Base-by-base conservation (phyloP, 2,888 invertebrate species). In the Vanessa cardui region DNA sequence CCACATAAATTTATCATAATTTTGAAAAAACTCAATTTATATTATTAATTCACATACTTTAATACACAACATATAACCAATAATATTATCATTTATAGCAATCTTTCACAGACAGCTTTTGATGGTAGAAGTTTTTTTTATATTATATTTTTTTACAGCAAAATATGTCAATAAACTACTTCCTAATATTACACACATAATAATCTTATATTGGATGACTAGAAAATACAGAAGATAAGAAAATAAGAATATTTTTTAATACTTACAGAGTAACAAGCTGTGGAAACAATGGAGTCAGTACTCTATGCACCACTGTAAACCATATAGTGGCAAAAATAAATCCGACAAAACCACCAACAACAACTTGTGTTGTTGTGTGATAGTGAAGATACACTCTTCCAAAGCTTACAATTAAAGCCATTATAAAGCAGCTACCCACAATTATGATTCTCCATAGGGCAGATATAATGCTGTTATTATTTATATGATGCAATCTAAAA, bases 311-410 rank as follows among this genome's bases (percentile, higher is more conserved):
- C 64, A 96, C 82, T 70, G 94, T 90, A 90, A 98, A 98, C 98
- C 98, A 98, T 72, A 95, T 74, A 64, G 95, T 94, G 72, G 97
- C 98, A 85, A 96, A 94, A 68, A 96, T 70, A 66, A 94, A 88
- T 60, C 98, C 98, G 69, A 97, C 91, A 44, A 96, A 71, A 39
- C 94, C 94, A 65, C 98, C 98, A 79, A 96, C 96, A 20, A 97
- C 78, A 68, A 98, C 97, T 92, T 98, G 98, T 49, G 94, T 90
- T 78, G 94, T 92, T 50, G 97, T 96, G 86, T 98, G 98, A 84
- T 98, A 98, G 80, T 96, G 95, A 71, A 98, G 93, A 86, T 98
- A 98, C 69, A 98, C 95, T 81, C 98, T 95, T 83, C 93, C 95
- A 80, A 94, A 89, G 80, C 95, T 94, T 62, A 96, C 95, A 73